Conservation (phyloP, 2,113 vertebrate species). For the Myxocyprinus asiaticus region DNA sequence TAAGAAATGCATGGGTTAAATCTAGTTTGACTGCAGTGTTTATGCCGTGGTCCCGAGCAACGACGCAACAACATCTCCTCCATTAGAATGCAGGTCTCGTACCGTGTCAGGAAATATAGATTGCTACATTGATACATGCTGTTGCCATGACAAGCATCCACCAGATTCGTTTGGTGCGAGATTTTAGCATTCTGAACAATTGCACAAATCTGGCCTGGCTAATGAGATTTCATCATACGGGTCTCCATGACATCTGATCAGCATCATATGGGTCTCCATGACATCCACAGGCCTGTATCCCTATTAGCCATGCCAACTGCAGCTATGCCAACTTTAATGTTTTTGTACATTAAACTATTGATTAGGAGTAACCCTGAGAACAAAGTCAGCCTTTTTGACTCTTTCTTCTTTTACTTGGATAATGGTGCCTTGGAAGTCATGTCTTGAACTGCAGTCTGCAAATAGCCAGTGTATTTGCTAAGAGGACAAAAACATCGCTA, state of each 20-base stretch:
- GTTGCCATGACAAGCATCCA: slow-evolving; percentile 50
- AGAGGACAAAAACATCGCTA: slow-evolving; percentile 22
- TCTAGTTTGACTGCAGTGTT: background rate
- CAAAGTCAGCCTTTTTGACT: background rate
- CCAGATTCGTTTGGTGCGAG: slow-evolving; percentile 18
- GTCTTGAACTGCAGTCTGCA: slow-evolving; percentile 6
- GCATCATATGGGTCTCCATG: too few relatives aligned
- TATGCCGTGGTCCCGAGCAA: background rate
- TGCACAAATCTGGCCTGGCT: slow-evolving; percentile 38
- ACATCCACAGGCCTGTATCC: too few relatives aligned
- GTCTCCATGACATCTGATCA: slow-evolving; percentile 32
- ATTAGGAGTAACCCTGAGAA: slow-evolving; percentile 21
- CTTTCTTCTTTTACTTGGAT: slow-evolving; percentile 25
- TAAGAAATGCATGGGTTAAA: background rate
- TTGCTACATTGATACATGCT: slow-evolving; percentile 53
- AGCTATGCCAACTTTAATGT: background rate
- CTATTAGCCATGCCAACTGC: too few relatives aligned
- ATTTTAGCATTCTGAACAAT: slow-evolving; percentile 45
- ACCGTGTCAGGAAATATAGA: slow-evolving; percentile 44
- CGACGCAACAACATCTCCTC: slow-evolving; percentile 20
- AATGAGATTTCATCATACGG: slow-evolving; percentile 17
- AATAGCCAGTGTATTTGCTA: background rate
- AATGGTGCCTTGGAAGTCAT: slow-evolving; percentile 12
- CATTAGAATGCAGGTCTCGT: slow-evolving; percentile 47
- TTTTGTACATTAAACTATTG: slow-evolving; percentile 17